phyloP scores from a whole-genome alignment of 2,797 vertebrate genomes.

The Thamnophis elegans region DNA sequence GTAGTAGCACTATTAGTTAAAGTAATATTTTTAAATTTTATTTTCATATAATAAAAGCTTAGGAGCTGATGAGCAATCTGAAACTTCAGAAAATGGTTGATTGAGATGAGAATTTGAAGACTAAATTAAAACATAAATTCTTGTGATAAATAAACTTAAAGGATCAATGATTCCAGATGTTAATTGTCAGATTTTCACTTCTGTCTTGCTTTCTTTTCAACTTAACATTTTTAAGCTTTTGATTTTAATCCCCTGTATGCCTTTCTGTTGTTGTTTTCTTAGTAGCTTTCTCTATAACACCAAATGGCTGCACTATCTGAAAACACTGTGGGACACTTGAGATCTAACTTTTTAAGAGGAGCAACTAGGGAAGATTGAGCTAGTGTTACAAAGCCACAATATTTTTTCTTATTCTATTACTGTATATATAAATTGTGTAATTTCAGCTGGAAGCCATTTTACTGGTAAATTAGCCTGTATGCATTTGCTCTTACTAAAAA shows the following conservation, averaged over 20 bases:
- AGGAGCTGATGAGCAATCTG: neutral
- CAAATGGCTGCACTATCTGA: neutral
- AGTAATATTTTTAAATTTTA: neutral
- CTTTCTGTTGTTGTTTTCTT: neutral
- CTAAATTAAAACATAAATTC: neutral
- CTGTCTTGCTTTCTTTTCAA: neutral
- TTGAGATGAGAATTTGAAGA: neutral
- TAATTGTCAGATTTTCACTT: neutral
- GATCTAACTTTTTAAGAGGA: neutral
- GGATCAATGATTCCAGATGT: neutral
- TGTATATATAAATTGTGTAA: neutral
- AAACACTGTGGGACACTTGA: neutral
- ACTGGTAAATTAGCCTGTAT: neutral
- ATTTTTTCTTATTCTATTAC: neutral
- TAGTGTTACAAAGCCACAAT: neutral
- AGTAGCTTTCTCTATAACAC: neutral
- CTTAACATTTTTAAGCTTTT: neutral
- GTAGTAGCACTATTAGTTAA: neutral
- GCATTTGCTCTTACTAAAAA: neutral
- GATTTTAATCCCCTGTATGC: neutral
- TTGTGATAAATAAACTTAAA: neutral
- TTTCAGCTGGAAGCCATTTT: neutral
- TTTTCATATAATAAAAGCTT: neutral
- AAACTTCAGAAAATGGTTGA: neutral
- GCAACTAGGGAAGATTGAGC: neutral